Conservation (phyloP, 2,888 invertebrate genomes). For the Eilema depressum region DNA sequence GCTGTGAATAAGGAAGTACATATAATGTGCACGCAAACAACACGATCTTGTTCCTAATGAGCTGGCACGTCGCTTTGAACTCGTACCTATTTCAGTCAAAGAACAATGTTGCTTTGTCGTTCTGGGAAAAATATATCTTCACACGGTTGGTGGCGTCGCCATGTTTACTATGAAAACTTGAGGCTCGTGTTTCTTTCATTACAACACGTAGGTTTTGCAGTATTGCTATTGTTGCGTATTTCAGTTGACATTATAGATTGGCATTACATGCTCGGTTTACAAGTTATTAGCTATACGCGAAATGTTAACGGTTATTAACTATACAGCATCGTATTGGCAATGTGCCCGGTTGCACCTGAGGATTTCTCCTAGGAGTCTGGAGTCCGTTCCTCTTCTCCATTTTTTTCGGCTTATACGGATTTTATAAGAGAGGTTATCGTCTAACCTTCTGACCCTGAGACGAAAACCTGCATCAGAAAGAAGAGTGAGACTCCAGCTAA, state of each 20-base stretch:
- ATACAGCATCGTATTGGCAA: conserved; percentile 5
- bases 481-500: too few relatives aligned
- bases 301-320: conserved; percentile 39
- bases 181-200: conserved; percentile 63
- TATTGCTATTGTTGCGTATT: conserved; percentile 59
- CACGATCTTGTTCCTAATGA: conserved; percentile 67
- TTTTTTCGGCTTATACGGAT: neutral
- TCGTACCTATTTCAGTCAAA: conserved; percentile 72
- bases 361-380: neutral
- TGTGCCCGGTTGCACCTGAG: neutral
- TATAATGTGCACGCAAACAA: conserved; percentile 59
- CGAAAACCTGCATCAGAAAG: neutral
- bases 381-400: neutral
- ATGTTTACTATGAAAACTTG: conserved; percentile 77
- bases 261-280: conserved; percentile 51
- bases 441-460: neutral
- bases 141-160: conserved; percentile 59
- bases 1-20: conserved; percentile 56
- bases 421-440: neutral
- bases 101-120: conserved; percentile 79
- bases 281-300: conserved; percentile 40
- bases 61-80: conserved; percentile 75
- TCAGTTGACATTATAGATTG: conserved; percentile 49
- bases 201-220: conserved; percentile 57
- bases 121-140: conserved; percentile 79